phyloP scores from a whole-genome alignment of 92 coral and sea anemone genomes.

The Blastomussa wellsi region DNA sequence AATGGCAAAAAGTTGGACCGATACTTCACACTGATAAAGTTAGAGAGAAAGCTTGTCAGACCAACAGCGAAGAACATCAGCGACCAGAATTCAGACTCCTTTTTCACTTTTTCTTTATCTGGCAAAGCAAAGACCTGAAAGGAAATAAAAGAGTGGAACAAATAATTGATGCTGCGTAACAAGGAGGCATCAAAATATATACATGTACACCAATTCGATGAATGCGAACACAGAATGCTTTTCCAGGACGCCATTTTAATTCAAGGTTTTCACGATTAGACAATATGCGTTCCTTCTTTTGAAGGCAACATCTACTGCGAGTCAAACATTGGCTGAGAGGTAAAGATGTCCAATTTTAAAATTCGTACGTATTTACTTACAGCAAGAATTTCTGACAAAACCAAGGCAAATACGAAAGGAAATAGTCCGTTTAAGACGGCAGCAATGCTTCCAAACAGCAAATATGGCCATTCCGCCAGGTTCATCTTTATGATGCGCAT shows the following conservation, averaged over 20 bases:
- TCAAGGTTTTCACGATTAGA: not conserved
- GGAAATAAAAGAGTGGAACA: not conserved
- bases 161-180: not conserved
- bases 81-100: constrained; percentile 19
- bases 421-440: constrained; percentile 68
- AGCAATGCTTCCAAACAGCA: constrained; percentile 67
- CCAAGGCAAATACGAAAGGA: constrained; percentile 86
- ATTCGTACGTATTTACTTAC: constrained; percentile 49
- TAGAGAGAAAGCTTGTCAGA: not conserved
- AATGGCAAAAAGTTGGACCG: not conserved
- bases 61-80: constrained; percentile 16
- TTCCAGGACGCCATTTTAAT: not conserved
- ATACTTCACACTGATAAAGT: not conserved
- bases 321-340: not conserved
- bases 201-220: not conserved
- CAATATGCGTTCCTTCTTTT: not conserved
- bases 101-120: constrained; percentile 3
- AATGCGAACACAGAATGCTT: not conserved
- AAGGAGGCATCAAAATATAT: not conserved
- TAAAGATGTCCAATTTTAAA: not conserved
- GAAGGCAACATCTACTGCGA: not conserved
- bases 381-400: constrained; percentile 77
- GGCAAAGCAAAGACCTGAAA: constrained; percentile 11
- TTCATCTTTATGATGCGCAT: constrained; percentile 70
- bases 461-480: constrained; percentile 73